These are phyloP conservation scores for Alca torda DNA, from an alignment of 2,797 vertebrate species.

Conservation along the genomic window DNA sequence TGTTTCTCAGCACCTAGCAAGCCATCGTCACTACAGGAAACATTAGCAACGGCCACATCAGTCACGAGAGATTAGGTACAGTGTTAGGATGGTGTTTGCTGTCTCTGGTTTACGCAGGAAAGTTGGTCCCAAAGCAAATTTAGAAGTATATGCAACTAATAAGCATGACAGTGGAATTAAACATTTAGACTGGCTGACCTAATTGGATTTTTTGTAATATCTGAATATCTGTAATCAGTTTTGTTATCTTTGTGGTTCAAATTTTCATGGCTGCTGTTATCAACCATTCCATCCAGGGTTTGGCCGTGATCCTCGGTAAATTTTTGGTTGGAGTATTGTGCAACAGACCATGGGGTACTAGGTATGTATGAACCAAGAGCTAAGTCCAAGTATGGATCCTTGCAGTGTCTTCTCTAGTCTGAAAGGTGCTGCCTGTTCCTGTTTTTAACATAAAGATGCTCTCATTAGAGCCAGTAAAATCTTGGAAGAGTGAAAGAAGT, in stretches of 20 bases:
- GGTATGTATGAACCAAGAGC: background rate
- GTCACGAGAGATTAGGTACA: background rate
- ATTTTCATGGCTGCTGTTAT: background rate
- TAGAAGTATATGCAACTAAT: background rate
- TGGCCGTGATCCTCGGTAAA: background rate
- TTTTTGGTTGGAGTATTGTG: background rate
- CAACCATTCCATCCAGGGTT: background rate
- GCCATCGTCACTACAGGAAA: background rate
- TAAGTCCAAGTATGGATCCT: background rate
- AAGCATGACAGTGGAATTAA: background rate
- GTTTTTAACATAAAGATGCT: background rate
- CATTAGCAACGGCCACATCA: background rate
- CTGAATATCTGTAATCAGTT: background rate
- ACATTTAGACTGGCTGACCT: background rate
- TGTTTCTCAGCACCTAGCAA: background rate
- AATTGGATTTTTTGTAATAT: background rate
- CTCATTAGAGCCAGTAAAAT: background rate
- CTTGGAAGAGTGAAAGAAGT: background rate
- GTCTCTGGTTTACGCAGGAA: background rate
- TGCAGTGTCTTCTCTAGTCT: background rate
- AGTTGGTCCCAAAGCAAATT: background rate
- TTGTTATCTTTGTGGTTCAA: background rate
- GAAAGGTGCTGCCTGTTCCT: background rate
- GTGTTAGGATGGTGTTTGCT: background rate
- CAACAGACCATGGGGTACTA: accelerated